phyloP scores from a whole-genome alignment of 2,797 vertebrate genomes.

The Acanthornis magna region DNA sequence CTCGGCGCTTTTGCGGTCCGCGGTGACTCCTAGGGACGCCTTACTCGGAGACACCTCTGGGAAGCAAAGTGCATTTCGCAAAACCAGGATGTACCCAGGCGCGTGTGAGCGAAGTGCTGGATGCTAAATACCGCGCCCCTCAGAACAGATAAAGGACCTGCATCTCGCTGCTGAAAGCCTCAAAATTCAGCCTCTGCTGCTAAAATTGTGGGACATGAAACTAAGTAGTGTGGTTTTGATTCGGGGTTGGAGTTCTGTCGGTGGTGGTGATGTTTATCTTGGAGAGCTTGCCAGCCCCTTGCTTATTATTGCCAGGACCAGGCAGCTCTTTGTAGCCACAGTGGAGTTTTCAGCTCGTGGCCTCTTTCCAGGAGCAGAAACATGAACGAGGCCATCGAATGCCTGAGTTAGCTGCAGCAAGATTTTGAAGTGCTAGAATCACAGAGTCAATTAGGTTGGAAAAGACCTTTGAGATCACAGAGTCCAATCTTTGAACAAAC shows the following conservation, averaged over 20 bases:
- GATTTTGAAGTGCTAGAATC: not conserved
- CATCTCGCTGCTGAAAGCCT: not conserved
- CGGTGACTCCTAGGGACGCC: rapidly evolving
- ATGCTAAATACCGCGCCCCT: not conserved
- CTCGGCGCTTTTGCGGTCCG: not conserved
- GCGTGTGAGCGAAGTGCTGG: rapidly evolving
- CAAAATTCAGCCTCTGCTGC: not conserved
- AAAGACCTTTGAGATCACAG: not conserved
- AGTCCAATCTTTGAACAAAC: not conserved
- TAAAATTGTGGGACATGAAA: not conserved
- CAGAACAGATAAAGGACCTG: not conserved
- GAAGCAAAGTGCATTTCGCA: not conserved
- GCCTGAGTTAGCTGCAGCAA: not conserved
- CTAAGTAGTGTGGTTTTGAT: not conserved
- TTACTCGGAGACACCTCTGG: not conserved
- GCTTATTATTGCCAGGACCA: too few species aligned
- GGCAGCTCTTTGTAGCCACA: not conserved
- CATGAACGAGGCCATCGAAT: not conserved
- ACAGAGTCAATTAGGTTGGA: not conserved
- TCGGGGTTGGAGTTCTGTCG: too few species aligned
- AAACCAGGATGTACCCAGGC: not conserved
- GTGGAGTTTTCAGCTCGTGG: not conserved
- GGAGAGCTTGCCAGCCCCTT: not conserved
- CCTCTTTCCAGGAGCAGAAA: not conserved
- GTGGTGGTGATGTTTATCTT: not conserved